Evolutionary conservation across 35 echinoderm and acorn worm species (phyloP).

Genomic region (Anneissia japonica): DNA sequence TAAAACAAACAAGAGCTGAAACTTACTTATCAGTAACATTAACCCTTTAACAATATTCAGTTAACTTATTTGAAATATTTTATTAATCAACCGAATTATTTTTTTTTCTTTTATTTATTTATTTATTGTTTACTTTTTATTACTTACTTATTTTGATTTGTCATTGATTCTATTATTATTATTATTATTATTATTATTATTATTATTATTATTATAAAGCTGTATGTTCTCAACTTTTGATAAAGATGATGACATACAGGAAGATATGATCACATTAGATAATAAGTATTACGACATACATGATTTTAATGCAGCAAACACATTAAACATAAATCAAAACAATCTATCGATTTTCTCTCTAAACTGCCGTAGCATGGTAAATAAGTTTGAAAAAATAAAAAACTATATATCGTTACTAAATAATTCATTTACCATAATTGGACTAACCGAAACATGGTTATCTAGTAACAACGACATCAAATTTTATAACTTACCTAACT

Average conservation of each 20-base stretch:
- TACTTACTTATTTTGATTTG: too few species aligned
- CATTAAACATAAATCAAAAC: background rate
- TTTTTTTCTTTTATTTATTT: too few species aligned
- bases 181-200: too few species aligned
- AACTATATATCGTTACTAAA: background rate
- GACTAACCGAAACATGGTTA: slow-evolving; percentile 10
- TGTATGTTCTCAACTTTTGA: background rate
- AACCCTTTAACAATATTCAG: too few species aligned
- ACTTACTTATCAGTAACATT: too few species aligned
- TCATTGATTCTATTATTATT: too few species aligned
- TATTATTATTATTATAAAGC: too few species aligned
- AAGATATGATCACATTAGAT: background rate
- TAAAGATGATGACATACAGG: background rate
- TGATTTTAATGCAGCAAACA: background rate
- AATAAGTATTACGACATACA: background rate
- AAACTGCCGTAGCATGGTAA: slow-evolving; percentile 15
- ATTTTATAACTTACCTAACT: slow-evolving; percentile 2
- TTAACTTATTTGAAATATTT: too few species aligned
- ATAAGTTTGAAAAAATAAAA: slow-evolving; percentile 2
- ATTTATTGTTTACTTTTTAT: too few species aligned
- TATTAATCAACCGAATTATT: too few species aligned
- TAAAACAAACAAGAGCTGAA: too few species aligned
- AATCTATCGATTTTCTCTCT: background rate
- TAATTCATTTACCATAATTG: slow-evolving; percentile 1
- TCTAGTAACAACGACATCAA: background rate